Conservation (phyloP, 2,113 vertebrate species). For the Blennius ocellaris region DNA sequence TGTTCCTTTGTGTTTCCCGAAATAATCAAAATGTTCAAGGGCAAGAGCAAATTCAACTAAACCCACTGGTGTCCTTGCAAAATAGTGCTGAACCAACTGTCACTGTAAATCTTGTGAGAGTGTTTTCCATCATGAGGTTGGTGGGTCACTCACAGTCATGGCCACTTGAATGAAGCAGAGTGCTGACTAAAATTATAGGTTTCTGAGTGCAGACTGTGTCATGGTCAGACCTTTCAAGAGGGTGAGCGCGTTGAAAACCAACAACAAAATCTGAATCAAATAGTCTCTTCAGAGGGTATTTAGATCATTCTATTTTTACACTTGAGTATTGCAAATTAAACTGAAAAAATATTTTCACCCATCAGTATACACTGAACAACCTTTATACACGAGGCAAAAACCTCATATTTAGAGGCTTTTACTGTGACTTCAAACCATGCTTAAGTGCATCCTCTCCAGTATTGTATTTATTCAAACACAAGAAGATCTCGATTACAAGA, state of each 20-base stretch:
- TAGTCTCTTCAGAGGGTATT: neutral
- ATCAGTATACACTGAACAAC: too few relatives aligned
- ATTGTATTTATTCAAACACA: too few relatives aligned
- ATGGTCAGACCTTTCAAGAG: neutral
- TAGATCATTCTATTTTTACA: neutral
- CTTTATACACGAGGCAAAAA: neutral
- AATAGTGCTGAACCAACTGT: neutral
- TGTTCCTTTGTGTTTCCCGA: slow-evolving; percentile 22
- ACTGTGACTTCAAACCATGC: neutral
- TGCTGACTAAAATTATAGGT: slow-evolving; percentile 1
- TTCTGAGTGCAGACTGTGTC: neutral
- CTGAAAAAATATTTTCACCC: too few relatives aligned
- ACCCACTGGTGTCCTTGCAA: neutral
- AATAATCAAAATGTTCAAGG: slow-evolving; percentile 19
- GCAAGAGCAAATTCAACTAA: neutral
- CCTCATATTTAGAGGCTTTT: neutral
- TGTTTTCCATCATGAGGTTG: slow-evolving; percentile 5
- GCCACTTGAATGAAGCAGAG: neutral
- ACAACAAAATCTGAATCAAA: neutral
- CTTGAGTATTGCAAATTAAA: neutral
- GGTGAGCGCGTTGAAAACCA: neutral
- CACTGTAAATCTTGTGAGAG: neutral
- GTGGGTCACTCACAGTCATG: neutral
- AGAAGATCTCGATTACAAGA: too few relatives aligned
- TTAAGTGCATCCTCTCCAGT: neutral